These are phyloP conservation scores for Anguilla anguilla DNA, from an alignment of 2,797 vertebrate species.

Conservation along the genomic window DNA sequence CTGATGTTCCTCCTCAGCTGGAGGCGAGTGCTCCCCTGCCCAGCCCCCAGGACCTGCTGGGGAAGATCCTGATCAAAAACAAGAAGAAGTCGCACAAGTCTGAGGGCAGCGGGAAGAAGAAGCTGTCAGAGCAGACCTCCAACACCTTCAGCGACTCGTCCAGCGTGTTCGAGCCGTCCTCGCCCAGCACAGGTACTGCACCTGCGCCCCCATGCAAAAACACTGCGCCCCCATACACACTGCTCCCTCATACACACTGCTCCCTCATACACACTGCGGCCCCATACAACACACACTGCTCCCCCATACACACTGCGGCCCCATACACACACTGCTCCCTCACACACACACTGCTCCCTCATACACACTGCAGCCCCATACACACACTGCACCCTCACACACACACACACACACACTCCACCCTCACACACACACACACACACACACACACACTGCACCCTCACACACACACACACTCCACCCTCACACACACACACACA, in stretches of 20 bases:
- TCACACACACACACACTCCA: no score
- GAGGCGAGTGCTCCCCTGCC: conserved; percentile 87
- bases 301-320: neutral
- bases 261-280: neutral
- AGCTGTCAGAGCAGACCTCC: conserved; percentile 90
- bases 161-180: conserved; percentile 91
- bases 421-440: no score
- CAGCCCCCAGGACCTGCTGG: conserved; percentile 93
- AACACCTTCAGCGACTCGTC: conserved; percentile 92
- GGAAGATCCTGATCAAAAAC: conserved; percentile 98
- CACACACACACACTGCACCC: no score
- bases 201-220: neutral
- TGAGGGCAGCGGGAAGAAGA: conserved; percentile 88
- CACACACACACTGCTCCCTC: neutral
- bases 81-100: conserved; percentile 95
- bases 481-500: no score
- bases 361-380: neutral
- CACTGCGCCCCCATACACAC: no score
- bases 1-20: conserved; percentile 67
- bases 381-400: no score
- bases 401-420: no score
- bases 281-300: neutral
- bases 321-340: neutral
- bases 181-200: conserved; percentile 85
- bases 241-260: neutral